Evolutionary conservation across 1,140 invertebrate species (phyloP).

Genomic region (Drosophila bifasciata): DNA sequence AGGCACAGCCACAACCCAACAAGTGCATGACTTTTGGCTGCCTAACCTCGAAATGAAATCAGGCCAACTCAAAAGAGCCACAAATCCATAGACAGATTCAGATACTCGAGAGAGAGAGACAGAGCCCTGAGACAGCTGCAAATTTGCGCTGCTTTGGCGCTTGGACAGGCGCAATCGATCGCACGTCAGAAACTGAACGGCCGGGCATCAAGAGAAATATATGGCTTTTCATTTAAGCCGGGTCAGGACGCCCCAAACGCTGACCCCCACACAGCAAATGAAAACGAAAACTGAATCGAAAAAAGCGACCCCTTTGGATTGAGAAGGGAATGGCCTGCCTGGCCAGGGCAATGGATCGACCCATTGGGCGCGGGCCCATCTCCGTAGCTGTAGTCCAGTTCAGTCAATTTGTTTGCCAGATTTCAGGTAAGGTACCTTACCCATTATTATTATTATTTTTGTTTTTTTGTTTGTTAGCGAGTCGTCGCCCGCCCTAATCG

Average conservation of each 20-base stretch:
- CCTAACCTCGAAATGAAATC: slow-evolving; percentile 75
- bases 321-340: slow-evolving; percentile 21
- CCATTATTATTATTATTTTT: slow-evolving; percentile 51
- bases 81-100: no score
- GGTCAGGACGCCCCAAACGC: slow-evolving; percentile 71
- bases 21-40: slow-evolving; percentile 79
- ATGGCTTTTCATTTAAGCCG: slow-evolving; percentile 80
- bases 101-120: slow-evolving; percentile 2
- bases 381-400: slow-evolving; percentile 39
- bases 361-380: slow-evolving; percentile 62
- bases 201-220: slow-evolving; percentile 74
- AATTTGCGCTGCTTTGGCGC: slow-evolving; percentile 63
- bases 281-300: slow-evolving; percentile 79
- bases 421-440: no score
- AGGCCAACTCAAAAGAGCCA: slow-evolving; percentile 35
- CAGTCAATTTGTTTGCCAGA: slow-evolving; percentile 73
- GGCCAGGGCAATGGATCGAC: slow-evolving; percentile 33
- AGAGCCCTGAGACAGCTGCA: slow-evolving; percentile 53
- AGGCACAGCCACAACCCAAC: slow-evolving; percentile 17
- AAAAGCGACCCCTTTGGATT: slow-evolving; percentile 55
- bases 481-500: slow-evolving; percentile 46
- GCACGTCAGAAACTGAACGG: slow-evolving; percentile 79
- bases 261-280: slow-evolving; percentile 53
- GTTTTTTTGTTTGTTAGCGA: slow-evolving; percentile 52
- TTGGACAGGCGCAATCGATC: slow-evolving; percentile 77